phyloP scores from a whole-genome alignment of 2,888 invertebrate genomes.

The Diarsia dahlii region DNA sequence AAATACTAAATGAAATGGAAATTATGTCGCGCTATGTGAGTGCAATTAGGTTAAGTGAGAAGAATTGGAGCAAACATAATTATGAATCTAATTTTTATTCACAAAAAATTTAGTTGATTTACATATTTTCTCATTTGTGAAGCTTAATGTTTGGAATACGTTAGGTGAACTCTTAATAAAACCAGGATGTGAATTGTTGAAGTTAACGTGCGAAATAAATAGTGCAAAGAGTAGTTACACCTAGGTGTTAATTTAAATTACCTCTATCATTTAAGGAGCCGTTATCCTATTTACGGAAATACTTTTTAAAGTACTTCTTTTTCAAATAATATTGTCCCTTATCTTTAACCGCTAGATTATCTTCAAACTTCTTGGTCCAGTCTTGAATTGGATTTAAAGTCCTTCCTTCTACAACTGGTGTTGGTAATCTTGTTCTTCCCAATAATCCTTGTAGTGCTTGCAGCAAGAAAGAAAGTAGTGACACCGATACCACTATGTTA shows the following conservation, averaged over 20 bases:
- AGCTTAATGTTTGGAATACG: slow-evolving; percentile 23
- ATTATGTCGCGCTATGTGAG: slow-evolving; percentile 69
- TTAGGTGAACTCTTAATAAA: slow-evolving; percentile 21
- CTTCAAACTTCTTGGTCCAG: slow-evolving; percentile 78
- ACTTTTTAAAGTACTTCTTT: slow-evolving; percentile 78
- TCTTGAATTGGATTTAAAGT: slow-evolving; percentile 74
- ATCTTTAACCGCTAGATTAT: slow-evolving; percentile 65
- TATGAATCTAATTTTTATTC: slow-evolving; percentile 66
- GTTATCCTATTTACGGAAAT: slow-evolving; percentile 65
- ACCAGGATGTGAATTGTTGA: background rate
- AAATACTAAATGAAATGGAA: slow-evolving; percentile 78
- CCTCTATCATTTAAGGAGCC: background rate
- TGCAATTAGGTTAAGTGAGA: slow-evolving; percentile 76
- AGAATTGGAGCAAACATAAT: slow-evolving; percentile 75
- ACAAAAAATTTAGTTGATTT: slow-evolving; percentile 58
- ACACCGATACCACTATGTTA: slow-evolving; percentile 88
- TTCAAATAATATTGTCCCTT: slow-evolving; percentile 77
- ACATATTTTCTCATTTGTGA: slow-evolving; percentile 52
- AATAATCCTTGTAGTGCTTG: slow-evolving; percentile 87
- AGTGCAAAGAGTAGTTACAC: slow-evolving; percentile 27
- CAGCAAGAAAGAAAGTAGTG: slow-evolving; percentile 85
- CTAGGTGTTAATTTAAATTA: background rate
- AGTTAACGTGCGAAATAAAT: slow-evolving; percentile 46
- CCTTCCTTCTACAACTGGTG: slow-evolving; percentile 84
- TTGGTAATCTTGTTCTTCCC: slow-evolving; percentile 80